Base-by-base conservation (phyloP, 2,113 vertebrate species). In the Ginglymostoma cirratum region DNA sequence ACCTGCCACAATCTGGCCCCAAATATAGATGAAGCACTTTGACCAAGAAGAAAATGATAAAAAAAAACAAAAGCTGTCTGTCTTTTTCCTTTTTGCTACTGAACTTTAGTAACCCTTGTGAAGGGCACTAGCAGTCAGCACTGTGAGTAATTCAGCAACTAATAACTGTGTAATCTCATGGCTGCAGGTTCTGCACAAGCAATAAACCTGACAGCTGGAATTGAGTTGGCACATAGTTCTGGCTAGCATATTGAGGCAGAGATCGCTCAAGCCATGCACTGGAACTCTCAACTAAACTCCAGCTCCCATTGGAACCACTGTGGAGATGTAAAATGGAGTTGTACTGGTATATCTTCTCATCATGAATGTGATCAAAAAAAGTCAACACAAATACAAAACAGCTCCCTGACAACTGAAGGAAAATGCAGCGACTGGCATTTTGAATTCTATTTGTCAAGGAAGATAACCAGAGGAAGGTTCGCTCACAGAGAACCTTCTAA, bases 41-140 rank as follows among this genome's bases (percentile, higher is more conserved):
- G 86, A 89, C 80, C 80, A 83, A 21, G 42, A 45, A 23, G 17
- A 83, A 83, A 83, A 83, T 83, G 70, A n/a, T 85, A 0, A 55
- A 90, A 34, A 67, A 65, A 8, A 67, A 38, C 42, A 69, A 95
- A 95, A 34, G 42, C 24, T n/a, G 3, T 38, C 69, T 52, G 38
- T 15, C 17, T 76, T 23, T 45, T 21, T 52, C 69, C 23, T 0
- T 34, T 19, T 42, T 72, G 45, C 42, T 14, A 95, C 24, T 95
- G 94, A 95, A 95, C 94, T 95, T 30, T 19, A 95, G 38, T 95
- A 95, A 95, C 94, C 94, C 45, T 76, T 15, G 24, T 34, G 67
- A 30, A 72, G 52, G 87, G 48, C 5, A 61, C 87, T 55, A 14
- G 52, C 48, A 90, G 87, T 45, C 80, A 93, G 34, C 66, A 67